Evolutionary conservation across 1,140 invertebrate genomes (phyloP), one percentile per base, ranked within the genome.

Genomic region (Drosophila lini): DNA sequence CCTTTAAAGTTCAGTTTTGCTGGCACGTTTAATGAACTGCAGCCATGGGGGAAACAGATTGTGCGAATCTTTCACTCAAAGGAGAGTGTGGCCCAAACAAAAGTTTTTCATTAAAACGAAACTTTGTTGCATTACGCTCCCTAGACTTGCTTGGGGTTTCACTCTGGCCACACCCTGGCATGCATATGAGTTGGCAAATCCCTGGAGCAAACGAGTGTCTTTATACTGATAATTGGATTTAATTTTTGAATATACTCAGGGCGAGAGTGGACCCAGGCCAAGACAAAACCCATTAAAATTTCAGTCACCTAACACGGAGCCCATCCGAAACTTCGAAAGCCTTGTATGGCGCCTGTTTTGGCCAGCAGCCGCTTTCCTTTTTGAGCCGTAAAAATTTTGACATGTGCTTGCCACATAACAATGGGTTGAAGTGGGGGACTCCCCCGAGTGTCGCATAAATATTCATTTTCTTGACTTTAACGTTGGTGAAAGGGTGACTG

Each of bases 151-250:
- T 78, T 77, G 57, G 65, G 65, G 34, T 48, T 31, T 44, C 25
- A 25, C 22, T 36, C 13, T 47, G 45, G 16, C 16, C 32, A n/a
- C 10, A 31, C 22, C 19, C 61, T 38, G 28, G 10, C 65, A 40
- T 48, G 68, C 69, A 73, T 57, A 71, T 73, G 69, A 73, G 53
- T 57, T 50, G 47, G 25, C 53, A 58, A 59, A 73, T 73, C 69
- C 69, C 69, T 25, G 67, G 44, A 71, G 69, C 53, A 73, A 71
- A 71, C 78, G 85, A 88, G 78, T 88, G 84, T 81, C 78, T 78
- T 89, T 89, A 81, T 84, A 89, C 84, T 90, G 84, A 89, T 89
- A 89, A 89, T 89, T 89, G 85, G 84, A 89, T 89, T 89, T 90
- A 89, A 89, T 89, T 89, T 89, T 89, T 89, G 84, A 89, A 80